Conservation (phyloP, 2,888 invertebrate species). For the Drosophila anomalata region DNA sequence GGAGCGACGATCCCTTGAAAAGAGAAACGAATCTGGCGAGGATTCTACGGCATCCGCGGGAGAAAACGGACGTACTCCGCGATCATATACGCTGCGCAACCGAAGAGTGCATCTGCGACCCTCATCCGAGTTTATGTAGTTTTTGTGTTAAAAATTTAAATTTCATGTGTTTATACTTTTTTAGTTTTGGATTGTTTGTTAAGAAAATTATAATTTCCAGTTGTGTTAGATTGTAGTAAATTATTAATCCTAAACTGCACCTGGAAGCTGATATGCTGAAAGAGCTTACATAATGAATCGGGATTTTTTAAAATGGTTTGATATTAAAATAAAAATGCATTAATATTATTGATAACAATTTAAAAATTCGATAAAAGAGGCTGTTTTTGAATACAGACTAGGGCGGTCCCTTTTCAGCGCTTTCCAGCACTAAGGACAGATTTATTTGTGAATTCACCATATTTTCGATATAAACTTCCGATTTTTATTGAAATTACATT, state of each 20-base stretch:
- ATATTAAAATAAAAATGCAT: no score
- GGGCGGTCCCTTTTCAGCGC: no score
- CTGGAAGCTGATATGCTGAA: not conserved
- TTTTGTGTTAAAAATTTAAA: constrained; percentile 14
- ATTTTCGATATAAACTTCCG: no score
- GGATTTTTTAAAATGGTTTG: no score
- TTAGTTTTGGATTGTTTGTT: constrained; percentile 2
- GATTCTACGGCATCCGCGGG: not conserved
- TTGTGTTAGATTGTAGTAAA: not conserved
- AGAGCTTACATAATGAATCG: not conserved
- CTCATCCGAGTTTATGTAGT: constrained; percentile 43
- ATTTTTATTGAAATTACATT: no score
- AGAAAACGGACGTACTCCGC: constrained; percentile 4
- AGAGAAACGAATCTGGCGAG: not conserved
- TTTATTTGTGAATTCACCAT: no score
- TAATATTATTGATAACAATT: no score
- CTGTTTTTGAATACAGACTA: no score
- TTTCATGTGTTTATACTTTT: constrained; percentile 10
- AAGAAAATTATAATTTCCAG: not conserved
- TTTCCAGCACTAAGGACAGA: no score
- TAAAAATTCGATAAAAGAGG: no score
- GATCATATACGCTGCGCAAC: constrained; percentile 53
- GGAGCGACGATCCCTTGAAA: constrained; percentile 12
- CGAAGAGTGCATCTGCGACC: constrained; percentile 50
- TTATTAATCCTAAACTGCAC: not conserved